Base-by-base conservation (phyloP, 1,140 invertebrate genomes). In the Diuraphis noxia region DNA sequence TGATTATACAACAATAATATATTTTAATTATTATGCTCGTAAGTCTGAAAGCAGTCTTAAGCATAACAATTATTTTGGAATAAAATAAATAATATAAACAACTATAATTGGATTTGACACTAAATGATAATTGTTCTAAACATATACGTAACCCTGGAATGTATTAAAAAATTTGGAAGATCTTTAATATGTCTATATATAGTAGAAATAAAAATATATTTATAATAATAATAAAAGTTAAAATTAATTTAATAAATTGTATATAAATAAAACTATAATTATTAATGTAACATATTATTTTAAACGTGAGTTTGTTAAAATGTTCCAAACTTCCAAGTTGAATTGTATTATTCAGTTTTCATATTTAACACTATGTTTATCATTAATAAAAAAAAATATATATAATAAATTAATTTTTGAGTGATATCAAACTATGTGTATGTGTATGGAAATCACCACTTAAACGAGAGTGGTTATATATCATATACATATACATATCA, bases 21-120 rank as follows among this genome's bases (percentile, higher is more conserved):
- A 86, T 86, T 86, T 86, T 23, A 86, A 86, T 25, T 86, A 85
- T 7, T 36, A n/a, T n/a, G n/a, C 34, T 86, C 34, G 46, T 34
- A 86, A 86, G 46, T 23, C 46, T 86, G 46, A 86, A 86, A 86
- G 25, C 36, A 52, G 34, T 25, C 5, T 30, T n/a, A n/a, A 43
- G 5, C 23, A 25, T 34, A 86, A 38, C n/a, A 52, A 52, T 49
- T 36, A 52, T 86, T 86, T 49, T 36, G 25, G 0, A 34, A 36
- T 86, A 25, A 86, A 46, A 84, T 52, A 86, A 49, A 86, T 36
- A 10, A 86, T 86, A 25, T 25, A 86, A 52, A 86, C 9, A 49
- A 25, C n/a, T 25, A 52, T 17, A 72, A 72, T 25, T 49, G 34
- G 21, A 52, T 86, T 36, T 0, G 0, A 86, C 7, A 10, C 38